Evolutionary conservation across 1,140 invertebrate genomes (phyloP), one percentile per base, ranked within the genome.

Genomic region (Hylyphantes graminicola): DNA sequence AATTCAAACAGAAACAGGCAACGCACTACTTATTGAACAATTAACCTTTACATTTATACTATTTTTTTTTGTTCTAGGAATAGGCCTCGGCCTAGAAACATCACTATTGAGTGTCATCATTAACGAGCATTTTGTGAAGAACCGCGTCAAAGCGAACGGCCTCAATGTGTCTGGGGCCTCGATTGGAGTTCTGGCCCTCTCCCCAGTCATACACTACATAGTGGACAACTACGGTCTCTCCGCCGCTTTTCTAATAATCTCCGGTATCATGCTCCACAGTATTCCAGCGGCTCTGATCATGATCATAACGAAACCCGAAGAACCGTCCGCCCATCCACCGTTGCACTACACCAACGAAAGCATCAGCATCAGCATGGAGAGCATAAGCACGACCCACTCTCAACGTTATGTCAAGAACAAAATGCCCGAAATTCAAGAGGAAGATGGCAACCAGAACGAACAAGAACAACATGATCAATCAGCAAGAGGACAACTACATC

Each of bases 91-190:
- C 1, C 8, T 75, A 9, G 55, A 48, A 7, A 75, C 73, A 13
- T 48, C 55, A 61, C 12, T 75, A 11, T 2, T 75, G 1, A 55
- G 35, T 50, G 73, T 59, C 9, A 63, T 75, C 54, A 9, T 75
- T 3, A 75, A 57, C 7, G 54, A 75, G 0, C 73, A 75, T 63
- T 75, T 75, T 63, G 51, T 50, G n/a, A 63, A 59, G 9, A 21
- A 75, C 55, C 59, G 54, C 48, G 73, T 57, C 12, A 75, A 75
- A 75, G 73, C 73, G 17, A 75, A 75, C 19, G 73, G 54, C 5
- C 17, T 75, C 10, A 57, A 55, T 10, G 48, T 75, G 6, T 55
- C 55, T n/a, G 73, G 73, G 19, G 73, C 54, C 11, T 75, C 54
- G 12, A 2, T 75, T 8, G 73, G 54, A 6, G 54, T 21, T 48